A percentile compares a stretch with the other conserved stretches of the same genome.
Conservation (phyloP, 1,140 invertebrate genomes). For the Trigoniulus corallinus region DNA sequence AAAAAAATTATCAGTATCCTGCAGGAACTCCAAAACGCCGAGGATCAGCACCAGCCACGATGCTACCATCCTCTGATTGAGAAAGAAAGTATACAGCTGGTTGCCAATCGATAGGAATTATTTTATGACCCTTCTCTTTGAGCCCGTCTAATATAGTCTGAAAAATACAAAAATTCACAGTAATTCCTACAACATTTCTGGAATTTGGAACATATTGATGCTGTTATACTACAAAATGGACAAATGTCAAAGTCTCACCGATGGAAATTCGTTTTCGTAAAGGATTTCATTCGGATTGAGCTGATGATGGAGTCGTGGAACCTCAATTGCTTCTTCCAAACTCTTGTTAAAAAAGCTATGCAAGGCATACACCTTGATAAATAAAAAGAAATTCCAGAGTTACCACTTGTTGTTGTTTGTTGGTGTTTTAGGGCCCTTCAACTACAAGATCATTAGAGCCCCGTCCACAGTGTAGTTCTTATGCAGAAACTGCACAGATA, state of each 20-base stretch:
- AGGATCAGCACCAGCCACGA: conserved; percentile 4
- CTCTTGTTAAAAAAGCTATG: conserved; percentile 66
- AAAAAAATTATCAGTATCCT: conserved; percentile 2
- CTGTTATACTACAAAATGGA: too few relatives aligned
- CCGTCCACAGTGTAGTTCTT: too few relatives aligned
- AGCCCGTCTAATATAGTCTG: background rate
- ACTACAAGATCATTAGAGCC: too few relatives aligned
- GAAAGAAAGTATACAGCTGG: too few relatives aligned
- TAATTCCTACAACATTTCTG: too few relatives aligned
- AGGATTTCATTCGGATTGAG: conserved; percentile 59
- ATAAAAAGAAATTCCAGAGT: too few relatives aligned
- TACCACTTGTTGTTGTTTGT: too few relatives aligned
- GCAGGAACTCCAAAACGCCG: conserved; percentile 6
- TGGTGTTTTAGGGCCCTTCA: too few relatives aligned
- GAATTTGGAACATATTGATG: background rate
- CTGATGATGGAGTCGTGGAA: conserved; percentile 80
- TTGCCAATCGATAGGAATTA: background rate
- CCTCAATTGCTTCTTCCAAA: conserved; percentile 76
- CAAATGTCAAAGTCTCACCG: conserved; percentile 29
- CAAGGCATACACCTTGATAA: conserved; percentile 49
- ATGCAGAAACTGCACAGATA: too few relatives aligned
- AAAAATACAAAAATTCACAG: conserved; percentile 2
- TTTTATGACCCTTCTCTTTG: background rate
- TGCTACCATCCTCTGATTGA: background rate
- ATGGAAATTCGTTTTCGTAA: conserved; percentile 58